These are phyloP conservation scores for Parnassius smintheus DNA, from an alignment of 2,888 invertebrate genomes.

Conservation along the genomic window DNA sequence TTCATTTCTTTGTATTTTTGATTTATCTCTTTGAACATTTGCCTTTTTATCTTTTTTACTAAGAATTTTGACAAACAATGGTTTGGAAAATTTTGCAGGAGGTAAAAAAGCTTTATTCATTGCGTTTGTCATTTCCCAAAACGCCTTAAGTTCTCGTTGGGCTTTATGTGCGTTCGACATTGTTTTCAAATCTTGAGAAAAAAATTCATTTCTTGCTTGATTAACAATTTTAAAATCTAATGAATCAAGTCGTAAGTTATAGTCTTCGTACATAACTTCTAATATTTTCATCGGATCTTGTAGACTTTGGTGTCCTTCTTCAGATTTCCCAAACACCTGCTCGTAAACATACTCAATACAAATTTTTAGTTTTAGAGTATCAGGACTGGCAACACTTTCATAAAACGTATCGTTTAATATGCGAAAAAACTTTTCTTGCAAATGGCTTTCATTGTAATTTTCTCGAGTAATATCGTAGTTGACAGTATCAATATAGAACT, in stretches of 20 bases:
- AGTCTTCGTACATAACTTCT: constrained; percentile 73
- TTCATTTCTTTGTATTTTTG: constrained; percentile 39
- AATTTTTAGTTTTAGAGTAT: constrained; percentile 65
- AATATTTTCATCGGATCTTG: constrained; percentile 73
- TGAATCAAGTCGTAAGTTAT: constrained; percentile 64
- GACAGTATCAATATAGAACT: constrained; percentile 65
- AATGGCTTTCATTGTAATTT: constrained; percentile 58
- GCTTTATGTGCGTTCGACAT: constrained; percentile 69
- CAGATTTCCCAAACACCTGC: constrained; percentile 71
- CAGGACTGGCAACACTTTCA: constrained; percentile 65
- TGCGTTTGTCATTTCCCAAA: constrained; percentile 69
- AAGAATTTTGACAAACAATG: constrained; percentile 56
- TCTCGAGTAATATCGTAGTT: constrained; percentile 62
- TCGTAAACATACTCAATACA: constrained; percentile 75
- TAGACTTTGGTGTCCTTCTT: constrained; percentile 68
- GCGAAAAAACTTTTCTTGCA: constrained; percentile 67
- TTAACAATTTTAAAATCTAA: constrained; percentile 70
- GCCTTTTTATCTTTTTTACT: constrained; percentile 56
- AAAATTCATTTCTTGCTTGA: constrained; percentile 66
- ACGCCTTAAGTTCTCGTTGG: constrained; percentile 63
- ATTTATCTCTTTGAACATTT: constrained; percentile 46
- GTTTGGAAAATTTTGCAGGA: constrained; percentile 55
- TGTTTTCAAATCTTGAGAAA: constrained; percentile 68
- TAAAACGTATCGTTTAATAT: constrained; percentile 67
- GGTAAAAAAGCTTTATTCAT: constrained; percentile 72